Evolutionary conservation across 2,888 invertebrate genomes (phyloP), one percentile per base, ranked within the genome.

Genomic region (Scaptomyza polygonia): DNA sequence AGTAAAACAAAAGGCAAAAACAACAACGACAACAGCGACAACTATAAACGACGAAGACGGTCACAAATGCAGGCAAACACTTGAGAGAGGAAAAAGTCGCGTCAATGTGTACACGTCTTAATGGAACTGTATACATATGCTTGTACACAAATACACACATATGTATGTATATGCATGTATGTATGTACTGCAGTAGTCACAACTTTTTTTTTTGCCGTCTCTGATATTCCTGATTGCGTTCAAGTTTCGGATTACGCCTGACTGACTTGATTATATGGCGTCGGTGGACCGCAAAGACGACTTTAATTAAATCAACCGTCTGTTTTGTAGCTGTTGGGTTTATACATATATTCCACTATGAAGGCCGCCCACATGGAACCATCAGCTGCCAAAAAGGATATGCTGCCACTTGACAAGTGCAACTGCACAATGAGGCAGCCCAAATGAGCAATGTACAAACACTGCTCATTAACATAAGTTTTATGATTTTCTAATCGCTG

Each of bases 91-190:
- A 76, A 80, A 62, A 77, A 85, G 88, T 84, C 88, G 88, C 88
- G 83, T 85, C 89, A 88, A 86, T 89, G 90, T 90, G 89, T 88
- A 86, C 89, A 87, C 85, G 89, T 78, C 90, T 90, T 91, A 91
- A 90, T 90, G 91, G 89, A 89, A 89, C 79, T 79, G 89, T 86
- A 89, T 82, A 90, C 83, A 86, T 42, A 67, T 18, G 27, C 52
- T 32, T 11, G 42, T 12, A 45, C 9, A 40, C 11, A 43, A 29
- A 21, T 40, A 44, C 21, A 36, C 5, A 40, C 32, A 48, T 39
- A 27, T 44, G 27, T 8, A 53, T 47, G 34, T 44, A 36, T 32
- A 45, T 40, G 40, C 18, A 52, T n/a, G n/a, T 25, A 30, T 16
- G 30, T 14, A 2, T 32, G 45, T 5, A 36, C 16, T 16, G 18